Percentiles rank a stretch among this genome's conserved stretches.
Evolutionary conservation across 2,888 invertebrate genomes (phyloP).

Genomic region (Argyra leucocephala): DNA sequence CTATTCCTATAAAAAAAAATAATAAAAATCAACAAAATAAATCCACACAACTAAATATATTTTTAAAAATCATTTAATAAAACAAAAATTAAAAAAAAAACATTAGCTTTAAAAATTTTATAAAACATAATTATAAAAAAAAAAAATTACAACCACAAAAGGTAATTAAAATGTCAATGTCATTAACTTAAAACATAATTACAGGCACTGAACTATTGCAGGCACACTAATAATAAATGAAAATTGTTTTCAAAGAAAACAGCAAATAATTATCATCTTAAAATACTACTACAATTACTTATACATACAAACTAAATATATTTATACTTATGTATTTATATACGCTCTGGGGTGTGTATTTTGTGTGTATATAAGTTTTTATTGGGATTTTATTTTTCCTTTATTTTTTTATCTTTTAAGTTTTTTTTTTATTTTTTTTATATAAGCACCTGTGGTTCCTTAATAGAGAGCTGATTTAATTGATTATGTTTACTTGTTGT

Average conservation of each 20-base stretch:
- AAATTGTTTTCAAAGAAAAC: constrained; percentile 2
- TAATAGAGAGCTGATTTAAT: not conserved
- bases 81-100: not conserved
- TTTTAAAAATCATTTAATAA: not conserved
- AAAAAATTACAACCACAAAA: not conserved
- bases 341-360: too few species aligned
- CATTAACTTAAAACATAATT: not conserved
- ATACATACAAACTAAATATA: not conserved
- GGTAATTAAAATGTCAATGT: not conserved
- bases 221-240: not conserved
- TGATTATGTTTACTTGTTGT: constrained; percentile 10
- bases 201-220: not conserved
- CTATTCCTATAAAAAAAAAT: too few species aligned
- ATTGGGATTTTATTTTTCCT: too few species aligned
- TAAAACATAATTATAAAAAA: not conserved
- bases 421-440: constrained; percentile 27
- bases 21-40: too few species aligned
- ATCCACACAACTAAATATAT: too few species aligned
- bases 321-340: not conserved
- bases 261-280: not conserved
- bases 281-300: not conserved
- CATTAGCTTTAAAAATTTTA: not conserved
- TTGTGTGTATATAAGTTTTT: not conserved
- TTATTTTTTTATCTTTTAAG: too few species aligned
- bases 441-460: constrained; percentile 52